Conservation (phyloP, 2,888 invertebrate species). For the Megamerina dolium region DNA sequence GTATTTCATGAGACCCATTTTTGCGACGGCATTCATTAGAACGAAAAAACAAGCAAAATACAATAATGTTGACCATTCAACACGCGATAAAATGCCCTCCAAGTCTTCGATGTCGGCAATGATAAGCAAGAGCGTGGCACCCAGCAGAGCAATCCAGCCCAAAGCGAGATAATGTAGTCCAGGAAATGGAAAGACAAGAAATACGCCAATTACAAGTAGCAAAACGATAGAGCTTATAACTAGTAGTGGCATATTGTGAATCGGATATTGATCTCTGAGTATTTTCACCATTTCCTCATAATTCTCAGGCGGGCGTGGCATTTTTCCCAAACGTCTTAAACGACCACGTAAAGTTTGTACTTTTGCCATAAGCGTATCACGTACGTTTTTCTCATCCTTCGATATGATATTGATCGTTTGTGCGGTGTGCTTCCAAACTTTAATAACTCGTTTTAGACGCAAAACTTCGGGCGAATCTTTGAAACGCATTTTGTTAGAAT, state of each 20-base stretch:
- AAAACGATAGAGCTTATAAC: slow-evolving; percentile 12
- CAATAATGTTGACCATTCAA: slow-evolving; percentile 24
- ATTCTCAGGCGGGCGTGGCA: slow-evolving; percentile 26
- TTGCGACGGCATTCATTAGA: slow-evolving; percentile 9
- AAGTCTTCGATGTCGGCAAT: slow-evolving; percentile 19
- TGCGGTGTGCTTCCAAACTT: slow-evolving; percentile 19
- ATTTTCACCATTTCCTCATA: slow-evolving; percentile 16
- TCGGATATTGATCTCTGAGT: slow-evolving; percentile 14
- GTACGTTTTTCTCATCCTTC: slow-evolving; percentile 21
- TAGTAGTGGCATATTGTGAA: slow-evolving; percentile 14
- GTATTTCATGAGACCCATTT: slow-evolving; percentile 17
- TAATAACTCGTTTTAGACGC: slow-evolving; percentile 20
- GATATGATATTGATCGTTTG: slow-evolving; percentile 20
- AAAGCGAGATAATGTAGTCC: slow-evolving; percentile 9
- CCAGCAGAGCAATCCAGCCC: slow-evolving; percentile 22
- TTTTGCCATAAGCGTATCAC: slow-evolving; percentile 16
- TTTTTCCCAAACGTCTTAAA: slow-evolving; percentile 17
- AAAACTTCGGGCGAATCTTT: slow-evolving; percentile 16
- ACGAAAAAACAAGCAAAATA: slow-evolving; percentile 18
- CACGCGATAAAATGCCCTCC: slow-evolving; percentile 20
- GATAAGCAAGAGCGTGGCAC: slow-evolving; percentile 17
- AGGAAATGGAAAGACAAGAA: slow-evolving; percentile 8
- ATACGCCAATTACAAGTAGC: slow-evolving; percentile 7
- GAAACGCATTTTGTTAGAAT: slow-evolving; percentile 19
- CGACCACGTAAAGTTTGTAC: slow-evolving; percentile 19